phyloP scores from a whole-genome alignment of 2,888 invertebrate genomes.

The Tiliacea aurago region DNA sequence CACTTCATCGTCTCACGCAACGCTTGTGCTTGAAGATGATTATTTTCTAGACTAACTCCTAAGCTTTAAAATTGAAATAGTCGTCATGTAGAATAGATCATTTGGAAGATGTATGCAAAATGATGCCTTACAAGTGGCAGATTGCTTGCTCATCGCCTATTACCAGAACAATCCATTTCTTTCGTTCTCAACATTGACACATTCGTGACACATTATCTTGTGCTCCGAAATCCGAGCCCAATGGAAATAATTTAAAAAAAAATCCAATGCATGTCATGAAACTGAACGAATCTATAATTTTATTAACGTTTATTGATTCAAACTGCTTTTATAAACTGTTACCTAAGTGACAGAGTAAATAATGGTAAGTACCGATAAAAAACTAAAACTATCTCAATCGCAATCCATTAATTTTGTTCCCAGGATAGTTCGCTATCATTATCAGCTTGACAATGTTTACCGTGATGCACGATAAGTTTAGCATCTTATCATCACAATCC shows the following conservation, averaged over 20 bases:
- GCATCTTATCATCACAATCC: slow-evolving; percentile 77
- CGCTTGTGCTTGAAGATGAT: neutral
- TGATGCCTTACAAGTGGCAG: neutral
- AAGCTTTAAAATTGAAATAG: neutral
- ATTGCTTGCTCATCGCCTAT: slow-evolving; percentile 31
- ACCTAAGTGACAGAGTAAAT: slow-evolving; percentile 14
- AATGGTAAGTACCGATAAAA: slow-evolving; percentile 20
- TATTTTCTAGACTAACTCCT: neutral
- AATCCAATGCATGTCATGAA: neutral
- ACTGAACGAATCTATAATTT: neutral
- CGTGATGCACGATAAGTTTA: slow-evolving; percentile 83
- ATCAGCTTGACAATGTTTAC: slow-evolving; percentile 59
- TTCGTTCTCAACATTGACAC: slow-evolving; percentile 21
- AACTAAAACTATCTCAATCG: slow-evolving; percentile 53
- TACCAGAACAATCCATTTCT: slow-evolving; percentile 33
- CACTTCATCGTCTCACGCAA: neutral
- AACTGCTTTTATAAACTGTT: neutral
- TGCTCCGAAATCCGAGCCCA: slow-evolving; percentile 10
- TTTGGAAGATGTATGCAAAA: neutral
- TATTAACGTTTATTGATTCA: slow-evolving; percentile 10
- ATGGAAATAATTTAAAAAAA: slow-evolving; percentile 9
- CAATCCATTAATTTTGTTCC: slow-evolving; percentile 56
- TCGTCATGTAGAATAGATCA: neutral
- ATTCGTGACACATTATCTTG: slow-evolving; percentile 22
- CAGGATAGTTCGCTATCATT: slow-evolving; percentile 56